Base-by-base conservation (phyloP, 2,888 invertebrate species). In the Tupiocoris notatus region DNA sequence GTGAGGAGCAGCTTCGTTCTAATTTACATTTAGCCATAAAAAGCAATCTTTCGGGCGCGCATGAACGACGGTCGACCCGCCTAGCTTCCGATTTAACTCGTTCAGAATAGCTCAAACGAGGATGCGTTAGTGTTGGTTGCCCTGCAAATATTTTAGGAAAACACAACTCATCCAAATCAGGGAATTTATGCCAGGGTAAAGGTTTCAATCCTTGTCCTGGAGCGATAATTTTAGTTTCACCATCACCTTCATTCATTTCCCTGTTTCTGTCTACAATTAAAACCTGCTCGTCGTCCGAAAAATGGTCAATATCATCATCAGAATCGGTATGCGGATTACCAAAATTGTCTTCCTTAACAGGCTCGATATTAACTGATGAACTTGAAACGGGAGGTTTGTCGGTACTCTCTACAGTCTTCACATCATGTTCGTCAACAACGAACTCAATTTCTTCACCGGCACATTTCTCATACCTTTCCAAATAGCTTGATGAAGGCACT, bases 141-240 rank as follows among this genome's bases (percentile, higher is more conserved):
- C 77, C 77, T 1, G 73, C 77, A 24, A 74, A 77, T 57, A 75
- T 77, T 74, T 65, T 64, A 6, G 74, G 25, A 22, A 77, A 77
- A 74, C 73, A 74, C 65, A 77, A 25, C n/a, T 73, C 54, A 57
- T 77, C 77, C 2, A 56, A 73, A 17, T 74, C 23, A 16, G 7
- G 25, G 23, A 74, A 73, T 59, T 63, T 58, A 24, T 74, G 65
- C 1, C 73, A n/a, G 16, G 77, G 71, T 1, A 77, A 57, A 24
- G 77, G 77, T 22, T 54, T 64, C 21, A 64, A 65, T 12, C 68
- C 59, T 64, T 77, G 73, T 7, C 74, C 77, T 7, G 77, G 77
- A n/a, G 73, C 65, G 25, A 77, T 74, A 56, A 77, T 65, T 59
- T 75, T 39, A 16, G 75, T 73, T 23, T 77, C 61, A 6, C 20